Evolutionary conservation across 2,113 vertebrate species (phyloP), one percentile per base, ranked within the genome.

Genomic region (Oophaga pumilio): DNA sequence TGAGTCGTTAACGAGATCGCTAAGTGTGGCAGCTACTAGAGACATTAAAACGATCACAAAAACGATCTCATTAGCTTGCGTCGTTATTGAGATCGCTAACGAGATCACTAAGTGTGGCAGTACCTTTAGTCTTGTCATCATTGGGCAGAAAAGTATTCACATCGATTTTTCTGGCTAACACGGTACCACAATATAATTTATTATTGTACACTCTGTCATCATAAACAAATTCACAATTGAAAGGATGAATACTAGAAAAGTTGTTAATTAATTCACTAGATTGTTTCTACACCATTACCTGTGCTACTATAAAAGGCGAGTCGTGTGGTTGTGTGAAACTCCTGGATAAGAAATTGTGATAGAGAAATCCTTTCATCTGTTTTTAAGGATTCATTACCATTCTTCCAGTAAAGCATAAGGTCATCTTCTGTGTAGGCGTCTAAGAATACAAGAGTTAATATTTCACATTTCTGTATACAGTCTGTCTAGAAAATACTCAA

Each of bases 321-420:
- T 84, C 98, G 98, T 11, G 98, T 96, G 76, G 98, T 98, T 76
- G 98, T 99, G 92, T 98, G 98, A 93, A 99, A 99, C 91, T 99
- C 97, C 90, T 99, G 97, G 90, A 99, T 99, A 92, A 99, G 96
- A 89, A 99, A 99, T 94, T 99, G 98, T 4, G 98, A 99, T 60
- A 99, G 93, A 0, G 98, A 99, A 92, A 99, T 99, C 86, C 96
- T 95, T 87, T 99, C 98, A 6, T 99, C 98, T 1, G 97, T 99
- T 94, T 98, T 98, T 74, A 99, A 91, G 82, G 98, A 99, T 74
- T 99, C 97, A 0, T 99, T 99, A 77, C 98, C 98, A 82, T 98
- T 99, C 93, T 99, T 99, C 98, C 98, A 99, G 92, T 99, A 99
- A 2, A 99, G 94, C 98, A 99, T 99, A 79, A 99, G 95, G 90